Conservation (phyloP, 2,113 vertebrate genomes). For the Nicator chloris region DNA sequence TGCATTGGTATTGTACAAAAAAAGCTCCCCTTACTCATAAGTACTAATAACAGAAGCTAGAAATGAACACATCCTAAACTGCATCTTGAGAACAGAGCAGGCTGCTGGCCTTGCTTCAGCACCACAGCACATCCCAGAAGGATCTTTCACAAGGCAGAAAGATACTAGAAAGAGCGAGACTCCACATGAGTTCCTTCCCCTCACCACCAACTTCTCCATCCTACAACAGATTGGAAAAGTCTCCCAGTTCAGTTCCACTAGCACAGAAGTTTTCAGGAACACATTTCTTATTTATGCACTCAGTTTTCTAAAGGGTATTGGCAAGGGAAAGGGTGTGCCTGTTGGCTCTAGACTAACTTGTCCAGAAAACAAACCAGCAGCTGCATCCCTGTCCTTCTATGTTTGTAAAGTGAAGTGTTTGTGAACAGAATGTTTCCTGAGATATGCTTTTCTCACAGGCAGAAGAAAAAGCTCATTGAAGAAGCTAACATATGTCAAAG, state of each 20-base stretch:
- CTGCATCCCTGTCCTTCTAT: neutral
- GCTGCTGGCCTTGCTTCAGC: neutral
- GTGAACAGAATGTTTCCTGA: slow-evolving; percentile 1
- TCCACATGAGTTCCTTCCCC: neutral
- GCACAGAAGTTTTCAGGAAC: neutral
- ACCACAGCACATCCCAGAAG: neutral
- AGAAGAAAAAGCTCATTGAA: neutral
- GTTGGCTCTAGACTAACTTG: neutral
- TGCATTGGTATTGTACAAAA: neutral
- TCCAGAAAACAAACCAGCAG: slow-evolving; percentile 18
- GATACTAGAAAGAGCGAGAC: rapidly evolving
- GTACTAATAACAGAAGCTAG: neutral
- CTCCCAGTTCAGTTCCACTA: neutral
- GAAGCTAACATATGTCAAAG: neutral
- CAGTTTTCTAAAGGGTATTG: neutral
- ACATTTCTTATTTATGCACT: neutral
- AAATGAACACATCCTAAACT: neutral
- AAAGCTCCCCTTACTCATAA: neutral
- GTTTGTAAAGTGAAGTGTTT: neutral
- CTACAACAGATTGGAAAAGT: neutral
- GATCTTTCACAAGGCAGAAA: neutral
- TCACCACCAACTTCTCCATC: neutral
- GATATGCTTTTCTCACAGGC: neutral
- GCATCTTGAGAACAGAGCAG: neutral
- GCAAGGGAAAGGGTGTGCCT: slow-evolving; percentile 3